A percentile compares a stretch with the other conserved stretches of the same genome.
Evolutionary conservation across 1,140 invertebrate genomes (phyloP).

Genomic region (Chironomus striatipennis): DNA sequence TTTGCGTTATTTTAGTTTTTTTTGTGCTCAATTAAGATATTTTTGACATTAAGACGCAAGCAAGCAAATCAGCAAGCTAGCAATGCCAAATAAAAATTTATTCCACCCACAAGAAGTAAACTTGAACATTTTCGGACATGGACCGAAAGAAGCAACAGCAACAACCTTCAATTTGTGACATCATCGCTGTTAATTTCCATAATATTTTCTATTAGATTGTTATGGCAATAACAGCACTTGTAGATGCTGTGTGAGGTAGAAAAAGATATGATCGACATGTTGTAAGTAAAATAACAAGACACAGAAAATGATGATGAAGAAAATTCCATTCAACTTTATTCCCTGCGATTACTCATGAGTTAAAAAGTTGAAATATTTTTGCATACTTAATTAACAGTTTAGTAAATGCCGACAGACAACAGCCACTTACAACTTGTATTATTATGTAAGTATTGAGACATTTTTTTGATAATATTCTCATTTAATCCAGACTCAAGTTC

Average conservation of each 20-base stretch:
- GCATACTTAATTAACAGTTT: not conserved
- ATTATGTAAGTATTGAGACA: not conserved
- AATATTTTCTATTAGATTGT: too few species aligned
- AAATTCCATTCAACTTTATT: constrained; percentile 1
- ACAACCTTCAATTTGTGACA: not conserved
- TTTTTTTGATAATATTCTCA: not conserved
- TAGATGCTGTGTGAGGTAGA: not conserved
- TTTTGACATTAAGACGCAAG: too few species aligned
- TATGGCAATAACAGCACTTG: too few species aligned
- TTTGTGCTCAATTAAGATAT: too few species aligned
- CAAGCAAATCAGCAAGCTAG: too few species aligned
- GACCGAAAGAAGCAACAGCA: too few species aligned
- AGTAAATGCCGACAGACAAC: not conserved
- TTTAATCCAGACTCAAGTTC: not conserved
- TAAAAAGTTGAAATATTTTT: not conserved
- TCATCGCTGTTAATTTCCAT: not conserved
- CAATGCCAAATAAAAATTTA: too few species aligned
- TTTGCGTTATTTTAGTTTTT: too few species aligned
- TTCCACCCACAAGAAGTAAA: too few species aligned
- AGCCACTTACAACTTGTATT: not conserved
- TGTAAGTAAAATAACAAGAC: not conserved
- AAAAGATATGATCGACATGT: not conserved
- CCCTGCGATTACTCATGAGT: not conserved
- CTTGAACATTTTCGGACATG: too few species aligned
- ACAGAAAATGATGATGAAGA: not conserved